These are phyloP conservation scores for Aphodius sticticus DNA, from an alignment of 2,888 invertebrate species.

Conservation along the genomic window DNA sequence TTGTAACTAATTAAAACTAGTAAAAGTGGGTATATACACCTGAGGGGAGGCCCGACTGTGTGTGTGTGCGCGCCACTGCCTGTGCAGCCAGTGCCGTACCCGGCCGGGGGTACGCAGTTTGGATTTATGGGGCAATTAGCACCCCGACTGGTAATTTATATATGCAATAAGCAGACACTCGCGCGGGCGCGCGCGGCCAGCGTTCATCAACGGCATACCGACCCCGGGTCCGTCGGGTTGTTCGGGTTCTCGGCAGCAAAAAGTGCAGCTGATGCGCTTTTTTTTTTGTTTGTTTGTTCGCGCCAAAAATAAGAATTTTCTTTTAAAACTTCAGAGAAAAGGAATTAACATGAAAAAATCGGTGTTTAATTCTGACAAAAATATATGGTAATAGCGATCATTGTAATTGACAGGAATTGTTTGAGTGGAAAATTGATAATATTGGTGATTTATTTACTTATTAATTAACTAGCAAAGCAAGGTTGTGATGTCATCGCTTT, in stretches of 20 bases:
- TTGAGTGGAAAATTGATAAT: too few species aligned
- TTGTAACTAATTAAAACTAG: constrained; percentile 51
- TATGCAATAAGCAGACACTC: constrained; percentile 48
- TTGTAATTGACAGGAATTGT: too few species aligned
- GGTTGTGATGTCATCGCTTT: too few species aligned
- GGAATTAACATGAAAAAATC: too few species aligned
- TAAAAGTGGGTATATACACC: constrained; percentile 45
- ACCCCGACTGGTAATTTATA: constrained; percentile 53
- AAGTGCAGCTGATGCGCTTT: background rate
- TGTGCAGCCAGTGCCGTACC: background rate
- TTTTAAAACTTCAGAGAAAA: too few species aligned
- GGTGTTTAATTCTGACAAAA: too few species aligned
- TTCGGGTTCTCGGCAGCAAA: background rate
- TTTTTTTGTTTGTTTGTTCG: background rate
- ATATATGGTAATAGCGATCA: too few species aligned
- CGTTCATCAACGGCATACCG: constrained; percentile 18
- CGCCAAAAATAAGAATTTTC: too few species aligned
- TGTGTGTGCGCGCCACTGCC: constrained; percentile 36
- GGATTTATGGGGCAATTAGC: constrained; percentile 54
- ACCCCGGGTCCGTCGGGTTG: background rate
- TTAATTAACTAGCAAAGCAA: too few species aligned
- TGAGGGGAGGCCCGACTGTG: constrained; percentile 38
- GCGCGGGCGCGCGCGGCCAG: constrained; percentile 18
- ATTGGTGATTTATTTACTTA: too few species aligned
- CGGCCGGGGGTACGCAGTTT: constrained; percentile 37